These are phyloP conservation scores for Rhea pennata DNA, from an alignment of 2,113 vertebrate species.

Conservation along the genomic window DNA sequence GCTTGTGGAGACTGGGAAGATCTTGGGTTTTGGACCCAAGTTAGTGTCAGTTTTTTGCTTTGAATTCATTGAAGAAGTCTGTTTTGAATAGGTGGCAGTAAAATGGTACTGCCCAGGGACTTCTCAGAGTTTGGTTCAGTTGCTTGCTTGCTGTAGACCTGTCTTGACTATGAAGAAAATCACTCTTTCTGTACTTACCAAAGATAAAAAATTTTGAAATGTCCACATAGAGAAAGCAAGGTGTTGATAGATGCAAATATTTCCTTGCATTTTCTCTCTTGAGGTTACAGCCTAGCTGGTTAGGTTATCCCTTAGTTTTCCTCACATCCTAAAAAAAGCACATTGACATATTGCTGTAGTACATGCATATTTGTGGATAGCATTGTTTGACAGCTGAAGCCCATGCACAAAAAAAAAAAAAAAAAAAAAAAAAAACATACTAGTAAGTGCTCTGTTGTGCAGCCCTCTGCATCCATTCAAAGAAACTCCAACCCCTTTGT, in stretches of 20 bases:
- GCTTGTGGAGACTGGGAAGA: background rate
- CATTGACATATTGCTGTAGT: accelerated
- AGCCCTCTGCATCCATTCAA: background rate
- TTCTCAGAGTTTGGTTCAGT: background rate
- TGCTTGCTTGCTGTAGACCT: background rate
- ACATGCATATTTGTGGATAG: background rate
- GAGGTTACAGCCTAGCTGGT: accelerated
- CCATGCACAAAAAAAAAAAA: background rate
- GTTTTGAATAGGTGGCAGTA: background rate
- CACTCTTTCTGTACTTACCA: background rate
- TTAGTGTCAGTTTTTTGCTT: background rate
- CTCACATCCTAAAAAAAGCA: background rate
- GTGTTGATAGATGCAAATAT: background rate
- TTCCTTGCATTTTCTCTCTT: background rate
- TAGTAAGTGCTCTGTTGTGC: background rate
- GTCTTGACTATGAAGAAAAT: background rate
- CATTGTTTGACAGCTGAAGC: background rate
- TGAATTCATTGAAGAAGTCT: background rate
- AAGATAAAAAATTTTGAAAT: background rate
- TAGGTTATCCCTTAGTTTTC: background rate
- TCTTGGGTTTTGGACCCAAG: background rate
- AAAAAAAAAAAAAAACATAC: background rate
- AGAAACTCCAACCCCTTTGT: background rate
- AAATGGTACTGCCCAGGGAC: accelerated
- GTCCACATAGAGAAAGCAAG: background rate